Evolutionary conservation across 2,113 vertebrate species (phyloP).

Genomic region (Arizona elegans): DNA sequence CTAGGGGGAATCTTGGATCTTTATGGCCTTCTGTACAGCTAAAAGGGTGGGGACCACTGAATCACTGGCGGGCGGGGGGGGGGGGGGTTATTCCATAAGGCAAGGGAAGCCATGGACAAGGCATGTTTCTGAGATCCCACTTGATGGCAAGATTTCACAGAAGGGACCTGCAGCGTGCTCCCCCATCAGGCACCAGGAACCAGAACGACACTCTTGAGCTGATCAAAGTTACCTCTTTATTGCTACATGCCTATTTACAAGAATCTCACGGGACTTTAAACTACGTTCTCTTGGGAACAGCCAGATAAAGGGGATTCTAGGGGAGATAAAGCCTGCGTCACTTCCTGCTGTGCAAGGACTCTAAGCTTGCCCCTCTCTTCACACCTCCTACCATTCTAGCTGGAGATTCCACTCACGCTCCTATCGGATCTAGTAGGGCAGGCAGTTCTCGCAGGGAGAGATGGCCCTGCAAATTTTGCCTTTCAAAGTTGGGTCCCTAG

Average conservation of each 20-base stretch:
- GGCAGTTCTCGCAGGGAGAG: background rate
- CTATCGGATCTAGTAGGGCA: background rate
- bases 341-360: background rate
- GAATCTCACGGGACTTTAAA: background rate
- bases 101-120: background rate
- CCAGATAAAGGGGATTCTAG: background rate
- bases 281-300: background rate
- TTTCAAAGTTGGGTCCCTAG: background rate
- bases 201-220: no score
- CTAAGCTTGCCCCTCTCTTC: background rate
- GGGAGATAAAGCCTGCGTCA: background rate
- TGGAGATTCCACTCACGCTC: background rate
- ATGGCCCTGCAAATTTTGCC: background rate
- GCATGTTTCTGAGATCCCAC: background rate
- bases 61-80: background rate
- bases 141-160: background rate
- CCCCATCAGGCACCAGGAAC: no score
- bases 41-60: background rate
- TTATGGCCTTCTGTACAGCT: background rate
- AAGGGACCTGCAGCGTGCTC: background rate
- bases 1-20: background rate
- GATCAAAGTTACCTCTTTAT: background rate
- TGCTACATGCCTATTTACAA: background rate
- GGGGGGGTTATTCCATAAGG: background rate
- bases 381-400: background rate